Evolutionary conservation across 2,113 vertebrate genomes (phyloP).

Genomic region (Chunga burmeisteri): DNA sequence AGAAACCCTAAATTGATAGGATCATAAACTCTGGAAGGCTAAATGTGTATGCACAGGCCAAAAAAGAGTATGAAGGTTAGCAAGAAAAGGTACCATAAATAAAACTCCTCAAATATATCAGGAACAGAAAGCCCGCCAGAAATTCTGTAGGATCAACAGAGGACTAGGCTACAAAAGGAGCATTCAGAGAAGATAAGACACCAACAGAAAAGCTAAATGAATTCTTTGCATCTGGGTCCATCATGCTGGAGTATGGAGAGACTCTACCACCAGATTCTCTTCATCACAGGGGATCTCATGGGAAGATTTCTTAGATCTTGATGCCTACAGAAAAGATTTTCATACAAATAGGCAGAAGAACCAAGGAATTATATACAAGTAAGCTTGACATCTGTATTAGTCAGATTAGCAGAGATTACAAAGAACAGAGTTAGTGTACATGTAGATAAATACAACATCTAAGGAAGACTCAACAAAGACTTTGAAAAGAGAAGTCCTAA

Average conservation of each 20-base stretch:
- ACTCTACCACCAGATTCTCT: background rate
- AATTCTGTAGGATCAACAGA: background rate
- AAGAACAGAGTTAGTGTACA: background rate
- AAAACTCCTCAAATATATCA: background rate
- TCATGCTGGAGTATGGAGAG: background rate
- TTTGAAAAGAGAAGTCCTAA: background rate
- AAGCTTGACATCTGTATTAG: background rate
- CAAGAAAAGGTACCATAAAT: slow-evolving; percentile 22
- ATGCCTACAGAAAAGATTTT: background rate
- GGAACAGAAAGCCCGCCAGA: slow-evolving; percentile 2
- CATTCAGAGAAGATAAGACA: background rate
- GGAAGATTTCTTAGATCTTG: background rate
- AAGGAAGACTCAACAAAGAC: background rate
- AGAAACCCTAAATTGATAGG: background rate
- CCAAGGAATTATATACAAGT: background rate
- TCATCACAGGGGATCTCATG: background rate
- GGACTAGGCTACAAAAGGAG: background rate
- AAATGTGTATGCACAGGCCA: background rate
- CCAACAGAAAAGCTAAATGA: background rate
- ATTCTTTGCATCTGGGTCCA: background rate
- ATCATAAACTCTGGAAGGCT: slow-evolving; percentile 2
- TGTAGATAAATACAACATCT: background rate
- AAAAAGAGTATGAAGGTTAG: background rate
- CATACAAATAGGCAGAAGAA: background rate
- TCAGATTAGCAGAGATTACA: background rate